Conservation (phyloP, 2,113 vertebrate species). For the Isurus oxyrinchus region DNA sequence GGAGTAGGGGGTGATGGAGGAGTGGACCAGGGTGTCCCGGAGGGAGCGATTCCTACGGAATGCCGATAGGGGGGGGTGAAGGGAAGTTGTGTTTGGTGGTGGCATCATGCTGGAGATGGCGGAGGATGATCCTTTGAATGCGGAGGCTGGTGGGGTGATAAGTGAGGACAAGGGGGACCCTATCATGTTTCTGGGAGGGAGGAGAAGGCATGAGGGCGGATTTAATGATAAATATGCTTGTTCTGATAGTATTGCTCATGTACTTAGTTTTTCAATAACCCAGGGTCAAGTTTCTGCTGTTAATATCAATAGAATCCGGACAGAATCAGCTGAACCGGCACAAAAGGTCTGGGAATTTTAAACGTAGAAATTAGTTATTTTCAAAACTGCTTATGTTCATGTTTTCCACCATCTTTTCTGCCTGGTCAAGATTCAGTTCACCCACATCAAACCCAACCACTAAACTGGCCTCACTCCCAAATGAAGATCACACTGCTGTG, state of each 20-base stretch:
- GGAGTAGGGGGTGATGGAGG: too few species aligned
- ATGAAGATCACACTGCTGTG: not conserved
- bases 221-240: not conserved
- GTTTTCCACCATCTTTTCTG: not conserved
- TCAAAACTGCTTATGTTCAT: not conserved
- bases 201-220: too few species aligned
- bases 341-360: not conserved
- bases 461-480: not conserved
- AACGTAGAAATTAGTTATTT: not conserved
- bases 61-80: too few species aligned
- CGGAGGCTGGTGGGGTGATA: too few species aligned
- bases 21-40: too few species aligned
- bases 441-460: not conserved
- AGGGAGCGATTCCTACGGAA: too few species aligned
- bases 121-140: too few species aligned
- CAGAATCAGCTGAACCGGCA: not conserved
- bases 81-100: too few species aligned
- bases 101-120: too few species aligned
- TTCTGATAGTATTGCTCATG: not conserved
- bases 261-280: not conserved
- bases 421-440: not conserved
- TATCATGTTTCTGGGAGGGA: too few species aligned
- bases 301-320: not conserved
- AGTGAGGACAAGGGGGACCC: too few species aligned
- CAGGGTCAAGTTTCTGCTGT: not conserved